Evolutionary conservation across 2,888 invertebrate genomes (phyloP).

Genomic region (Rhaphigaster nebulosa): DNA sequence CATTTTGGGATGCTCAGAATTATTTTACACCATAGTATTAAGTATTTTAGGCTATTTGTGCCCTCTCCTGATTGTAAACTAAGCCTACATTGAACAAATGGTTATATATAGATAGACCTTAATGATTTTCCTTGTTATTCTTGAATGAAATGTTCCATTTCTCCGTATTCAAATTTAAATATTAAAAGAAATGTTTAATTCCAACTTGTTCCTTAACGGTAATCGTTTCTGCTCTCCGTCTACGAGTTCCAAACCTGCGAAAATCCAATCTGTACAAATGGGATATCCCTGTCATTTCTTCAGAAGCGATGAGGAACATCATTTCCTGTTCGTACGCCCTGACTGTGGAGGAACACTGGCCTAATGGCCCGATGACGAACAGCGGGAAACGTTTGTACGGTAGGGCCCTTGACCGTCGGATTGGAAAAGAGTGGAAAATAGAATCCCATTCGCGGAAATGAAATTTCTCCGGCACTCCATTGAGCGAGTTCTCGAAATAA

Average conservation of each 20-base stretch:
- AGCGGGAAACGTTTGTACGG: background rate
- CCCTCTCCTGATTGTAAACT: too few species aligned
- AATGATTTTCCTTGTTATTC: background rate
- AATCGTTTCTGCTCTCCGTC: background rate
- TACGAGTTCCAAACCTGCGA: background rate
- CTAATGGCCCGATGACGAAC: constrained; percentile 19
- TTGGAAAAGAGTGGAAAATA: constrained; percentile 32
- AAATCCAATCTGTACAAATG: background rate
- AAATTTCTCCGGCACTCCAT: constrained; percentile 13
- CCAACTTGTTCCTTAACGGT: background rate
- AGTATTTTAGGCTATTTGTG: too few species aligned
- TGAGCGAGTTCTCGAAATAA: background rate
- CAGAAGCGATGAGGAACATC: background rate
- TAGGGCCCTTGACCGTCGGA: background rate
- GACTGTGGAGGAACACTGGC: background rate
- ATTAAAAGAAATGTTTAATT: background rate
- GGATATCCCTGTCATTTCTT: background rate
- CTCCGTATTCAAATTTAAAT: background rate
- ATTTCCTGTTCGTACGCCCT: background rate
- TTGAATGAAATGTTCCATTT: background rate
- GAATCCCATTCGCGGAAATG: constrained; percentile 9
- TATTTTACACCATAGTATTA: too few species aligned
- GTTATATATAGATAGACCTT: background rate
- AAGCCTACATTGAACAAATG: too few species aligned
- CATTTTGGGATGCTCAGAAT: too few species aligned